These are phyloP conservation scores for Noctua pronuba DNA, from an alignment of 2,888 invertebrate species.

Conservation along the genomic window DNA sequence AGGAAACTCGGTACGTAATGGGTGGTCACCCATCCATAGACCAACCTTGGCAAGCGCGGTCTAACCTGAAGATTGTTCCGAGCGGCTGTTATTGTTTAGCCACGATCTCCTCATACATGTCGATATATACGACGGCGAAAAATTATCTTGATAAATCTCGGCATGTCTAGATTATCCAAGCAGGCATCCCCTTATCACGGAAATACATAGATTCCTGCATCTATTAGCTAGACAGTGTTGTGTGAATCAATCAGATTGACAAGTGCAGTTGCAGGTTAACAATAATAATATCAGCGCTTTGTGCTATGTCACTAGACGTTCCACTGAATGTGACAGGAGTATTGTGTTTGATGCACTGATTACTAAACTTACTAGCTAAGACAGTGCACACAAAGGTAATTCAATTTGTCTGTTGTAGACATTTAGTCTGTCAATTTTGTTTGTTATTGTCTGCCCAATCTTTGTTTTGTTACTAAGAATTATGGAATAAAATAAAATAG, in stretches of 20 bases:
- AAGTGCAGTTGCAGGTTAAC: constrained; percentile 23
- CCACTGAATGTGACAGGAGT: not conserved
- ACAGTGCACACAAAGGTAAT: not conserved
- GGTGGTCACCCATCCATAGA: too few relatives aligned
- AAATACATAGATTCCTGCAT: constrained; percentile 24
- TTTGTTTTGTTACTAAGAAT: not conserved
- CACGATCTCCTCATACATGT: too few relatives aligned
- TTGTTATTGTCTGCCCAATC: not conserved
- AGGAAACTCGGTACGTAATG: too few relatives aligned
- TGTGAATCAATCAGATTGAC: constrained; percentile 40
- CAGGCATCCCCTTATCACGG: constrained; percentile 10
- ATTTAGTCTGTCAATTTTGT: not conserved
- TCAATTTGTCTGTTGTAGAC: not conserved
- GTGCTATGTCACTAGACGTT: constrained; percentile 18
- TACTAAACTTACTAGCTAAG: not conserved
- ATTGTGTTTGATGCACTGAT: not conserved
- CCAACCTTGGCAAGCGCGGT: too few relatives aligned
- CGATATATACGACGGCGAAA: not conserved
- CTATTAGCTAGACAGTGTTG: constrained; percentile 11
- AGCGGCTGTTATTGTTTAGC: too few relatives aligned
- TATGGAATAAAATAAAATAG: not conserved
- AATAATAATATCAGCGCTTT: constrained; percentile 35
- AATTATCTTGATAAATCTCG: not conserved
- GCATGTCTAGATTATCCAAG: not conserved
- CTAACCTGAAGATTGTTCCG: too few relatives aligned